Conservation (phyloP, 1,140 invertebrate species). For the Zaprionus gabonicus region DNA sequence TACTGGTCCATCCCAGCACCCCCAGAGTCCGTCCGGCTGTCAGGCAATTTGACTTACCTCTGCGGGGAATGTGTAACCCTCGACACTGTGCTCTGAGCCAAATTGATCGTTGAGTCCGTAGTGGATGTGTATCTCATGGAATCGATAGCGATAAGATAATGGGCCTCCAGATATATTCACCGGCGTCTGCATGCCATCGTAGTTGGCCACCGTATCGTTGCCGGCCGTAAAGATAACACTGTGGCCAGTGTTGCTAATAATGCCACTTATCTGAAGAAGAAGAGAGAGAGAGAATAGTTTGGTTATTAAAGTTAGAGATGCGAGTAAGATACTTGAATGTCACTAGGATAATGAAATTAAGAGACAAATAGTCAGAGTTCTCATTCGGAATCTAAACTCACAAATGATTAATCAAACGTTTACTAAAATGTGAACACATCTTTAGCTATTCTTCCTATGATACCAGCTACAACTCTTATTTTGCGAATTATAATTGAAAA, state of each 20-base stretch:
- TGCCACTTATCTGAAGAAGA: conserved; percentile 90
- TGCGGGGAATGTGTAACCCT: conserved; percentile 95
- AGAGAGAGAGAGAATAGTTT: background rate
- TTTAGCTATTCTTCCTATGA: too few relatives aligned
- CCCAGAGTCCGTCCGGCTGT: background rate
- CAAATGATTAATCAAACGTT: too few relatives aligned
- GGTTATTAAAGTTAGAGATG: background rate
- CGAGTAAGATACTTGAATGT: too few relatives aligned
- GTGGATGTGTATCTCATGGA: conserved; percentile 95
- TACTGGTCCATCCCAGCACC: background rate
- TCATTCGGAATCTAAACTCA: too few relatives aligned
- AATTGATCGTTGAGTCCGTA: conserved; percentile 93
- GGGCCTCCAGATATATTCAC: conserved; percentile 97
- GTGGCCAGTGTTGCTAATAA: conserved; percentile 96
- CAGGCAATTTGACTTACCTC: conserved; percentile 88
- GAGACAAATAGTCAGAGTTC: too few relatives aligned
- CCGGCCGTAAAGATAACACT: conserved; percentile 96
- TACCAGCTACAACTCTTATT: too few relatives aligned
- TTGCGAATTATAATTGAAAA: too few relatives aligned
- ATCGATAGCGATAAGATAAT: conserved; percentile 97
- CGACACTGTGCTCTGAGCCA: conserved; percentile 96
- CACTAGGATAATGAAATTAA: too few relatives aligned
- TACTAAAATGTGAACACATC: too few relatives aligned
- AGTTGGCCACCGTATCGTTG: conserved; percentile 88
- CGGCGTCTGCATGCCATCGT: conserved; percentile 87